Evolutionary conservation across 2,113 vertebrate genomes (phyloP).

Genomic region (Platysteira castanea): DNA sequence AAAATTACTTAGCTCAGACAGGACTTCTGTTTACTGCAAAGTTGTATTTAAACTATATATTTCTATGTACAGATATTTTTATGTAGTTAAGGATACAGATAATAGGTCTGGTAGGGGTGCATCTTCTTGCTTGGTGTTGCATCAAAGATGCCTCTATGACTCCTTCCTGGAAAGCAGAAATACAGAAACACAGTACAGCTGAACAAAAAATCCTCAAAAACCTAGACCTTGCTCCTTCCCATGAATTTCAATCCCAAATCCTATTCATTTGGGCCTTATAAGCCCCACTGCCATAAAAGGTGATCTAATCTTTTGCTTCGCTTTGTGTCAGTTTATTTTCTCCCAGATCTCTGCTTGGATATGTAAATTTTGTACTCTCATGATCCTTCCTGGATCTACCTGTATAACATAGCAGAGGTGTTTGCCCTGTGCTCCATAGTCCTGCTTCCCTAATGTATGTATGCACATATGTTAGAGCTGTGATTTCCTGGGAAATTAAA

Average conservation of each 20-base stretch:
- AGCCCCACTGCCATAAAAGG: neutral
- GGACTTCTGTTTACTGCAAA: neutral
- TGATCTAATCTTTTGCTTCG: neutral
- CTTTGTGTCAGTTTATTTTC: neutral
- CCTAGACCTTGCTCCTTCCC: neutral
- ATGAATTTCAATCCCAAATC: neutral
- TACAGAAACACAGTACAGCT: neutral
- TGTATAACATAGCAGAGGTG: neutral
- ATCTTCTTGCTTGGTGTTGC: neutral
- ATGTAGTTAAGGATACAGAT: neutral
- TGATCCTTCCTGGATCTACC: neutral
- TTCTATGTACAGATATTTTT: neutral
- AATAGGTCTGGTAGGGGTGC: neutral
- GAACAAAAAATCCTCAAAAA: neutral
- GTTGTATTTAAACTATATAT: neutral
- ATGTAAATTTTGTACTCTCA: neutral
- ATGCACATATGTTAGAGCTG: rapidly evolving
- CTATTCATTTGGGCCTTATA: neutral
- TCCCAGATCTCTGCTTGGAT: neutral
- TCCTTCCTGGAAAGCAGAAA: neutral
- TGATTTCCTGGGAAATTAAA: neutral
- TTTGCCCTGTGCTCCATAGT: neutral
- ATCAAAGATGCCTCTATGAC: neutral
- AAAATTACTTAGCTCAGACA: neutral
- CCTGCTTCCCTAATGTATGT: neutral